Evolutionary conservation across 2,888 invertebrate genomes (phyloP).

Genomic region (Phytoseiulus persimilis): DNA sequence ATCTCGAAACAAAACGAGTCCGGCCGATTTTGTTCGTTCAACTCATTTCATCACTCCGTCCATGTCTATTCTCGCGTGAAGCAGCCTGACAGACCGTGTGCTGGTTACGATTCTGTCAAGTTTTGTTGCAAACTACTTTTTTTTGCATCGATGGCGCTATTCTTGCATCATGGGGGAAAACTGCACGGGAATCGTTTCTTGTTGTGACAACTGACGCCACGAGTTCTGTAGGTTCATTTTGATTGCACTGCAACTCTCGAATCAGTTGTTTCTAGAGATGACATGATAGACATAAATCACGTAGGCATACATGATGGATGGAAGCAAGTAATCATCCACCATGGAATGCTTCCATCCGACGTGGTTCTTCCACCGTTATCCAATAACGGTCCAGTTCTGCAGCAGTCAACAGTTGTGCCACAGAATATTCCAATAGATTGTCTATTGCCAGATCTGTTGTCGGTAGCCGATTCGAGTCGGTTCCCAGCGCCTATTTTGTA

Average conservation of each 20-base stretch:
- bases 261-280: no score
- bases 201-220: neutral
- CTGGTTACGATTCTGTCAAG: neutral
- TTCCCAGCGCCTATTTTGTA: no score
- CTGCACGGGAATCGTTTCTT: neutral
- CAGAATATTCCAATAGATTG: no score
- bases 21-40: neutral
- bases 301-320: no score
- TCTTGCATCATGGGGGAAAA: neutral
- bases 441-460: no score
- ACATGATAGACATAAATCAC: no score
- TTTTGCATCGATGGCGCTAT: neutral
- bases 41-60: neutral
- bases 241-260: neutral
- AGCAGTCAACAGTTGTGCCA: no score
- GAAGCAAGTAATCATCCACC: no score
- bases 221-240: neutral
- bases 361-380: no score
- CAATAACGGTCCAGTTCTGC: no score
- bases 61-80: neutral
- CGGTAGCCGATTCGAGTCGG: no score
- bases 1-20: neutral
- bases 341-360: no score
- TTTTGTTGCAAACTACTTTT: neutral
- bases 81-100: neutral